These are phyloP conservation scores for Corythornis cristatus DNA, from an alignment of 2,113 vertebrate species.

Conservation along the genomic window DNA sequence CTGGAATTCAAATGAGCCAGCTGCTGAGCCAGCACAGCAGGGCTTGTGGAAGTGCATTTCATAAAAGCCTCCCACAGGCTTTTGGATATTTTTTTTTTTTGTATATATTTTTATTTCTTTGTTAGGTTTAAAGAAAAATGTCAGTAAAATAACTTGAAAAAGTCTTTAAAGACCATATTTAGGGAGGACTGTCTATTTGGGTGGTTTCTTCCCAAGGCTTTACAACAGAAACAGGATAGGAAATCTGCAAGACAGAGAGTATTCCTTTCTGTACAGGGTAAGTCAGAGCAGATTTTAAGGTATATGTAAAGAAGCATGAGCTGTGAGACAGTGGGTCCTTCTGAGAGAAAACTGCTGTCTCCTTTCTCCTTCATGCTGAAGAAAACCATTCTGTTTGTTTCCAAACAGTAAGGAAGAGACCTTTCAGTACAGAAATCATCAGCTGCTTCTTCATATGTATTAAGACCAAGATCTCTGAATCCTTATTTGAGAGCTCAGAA, in stretches of 20 bases:
- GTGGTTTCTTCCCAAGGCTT: not conserved
- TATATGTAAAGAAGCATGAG: not conserved
- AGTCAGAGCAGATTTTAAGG: not conserved
- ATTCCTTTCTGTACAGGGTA: not conserved
- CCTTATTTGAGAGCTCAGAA: not conserved
- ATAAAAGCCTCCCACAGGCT: not conserved
- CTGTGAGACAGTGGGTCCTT: not conserved
- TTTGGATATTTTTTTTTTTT: not conserved
- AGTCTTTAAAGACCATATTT: not conserved
- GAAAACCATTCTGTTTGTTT: not conserved
- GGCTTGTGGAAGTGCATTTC: slow-evolving; percentile 5
- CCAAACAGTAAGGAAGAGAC: not conserved
- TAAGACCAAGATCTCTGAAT: not conserved
- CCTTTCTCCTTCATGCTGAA: not conserved
- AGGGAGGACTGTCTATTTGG: not conserved
- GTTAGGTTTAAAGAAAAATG: not conserved
- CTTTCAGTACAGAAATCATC: not conserved
- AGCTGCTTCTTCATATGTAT: not conserved
- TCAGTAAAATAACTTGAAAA: not conserved
- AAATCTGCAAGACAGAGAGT: not conserved
- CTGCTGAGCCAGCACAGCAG: slow-evolving; percentile 41
- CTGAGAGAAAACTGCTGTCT: not conserved
- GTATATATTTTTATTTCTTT: not conserved
- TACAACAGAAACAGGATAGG: not conserved
- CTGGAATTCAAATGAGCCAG: slow-evolving; percentile 39